Base-by-base conservation (phyloP, 1,140 invertebrate genomes). In the Conus ventricosus region DNA sequence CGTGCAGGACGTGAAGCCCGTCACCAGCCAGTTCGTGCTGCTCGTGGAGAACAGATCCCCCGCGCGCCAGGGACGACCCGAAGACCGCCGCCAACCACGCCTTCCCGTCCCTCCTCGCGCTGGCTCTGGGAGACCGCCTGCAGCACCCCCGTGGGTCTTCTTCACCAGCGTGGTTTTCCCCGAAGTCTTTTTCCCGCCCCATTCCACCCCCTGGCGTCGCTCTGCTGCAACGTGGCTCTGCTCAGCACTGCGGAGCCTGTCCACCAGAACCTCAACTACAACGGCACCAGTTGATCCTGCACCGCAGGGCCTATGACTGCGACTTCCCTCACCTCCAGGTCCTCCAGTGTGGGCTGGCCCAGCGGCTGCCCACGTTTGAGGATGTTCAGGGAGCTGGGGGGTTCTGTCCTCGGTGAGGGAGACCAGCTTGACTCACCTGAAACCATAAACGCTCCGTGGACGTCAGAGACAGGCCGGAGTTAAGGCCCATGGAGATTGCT, bases 1-100 rank as follows among this genome's bases (percentile, higher is more conserved):
- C 4, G 97, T 99, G 5, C 95, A 97, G 51, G 98, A 99, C 95
- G 99, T 99, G 95, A 94, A 94, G 89, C 88, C 90, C 4, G 91
- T 91, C 4, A 90, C 90, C 25, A 92, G 87, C 67, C 89, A 91
- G 15, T 94, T 93, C 87, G 76, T 94, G 80, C 83, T 94, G 53
- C 89, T 93, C 60, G 54, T 93, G 13, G 94, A 94, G 89, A 89
- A 89, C 13, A 76, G 88, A 27, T 15, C 23, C 75, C 17, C 27
- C 7, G 8, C 20, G 13, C 51, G 0, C 55, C 20, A 76, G 39
- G 81, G 51, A 54, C 13, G 51, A 83, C 55, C 85, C 57, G 87
- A 80, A 76, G 25, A 83, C 88, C 39, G 15, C 15, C 25, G 15
- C 23, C 4, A 88, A 87, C 51, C 89, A 89, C 85, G 91, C 92